Base-by-base conservation (phyloP, 2,797 vertebrate genomes). In the Brachyalestes nurse region DNA sequence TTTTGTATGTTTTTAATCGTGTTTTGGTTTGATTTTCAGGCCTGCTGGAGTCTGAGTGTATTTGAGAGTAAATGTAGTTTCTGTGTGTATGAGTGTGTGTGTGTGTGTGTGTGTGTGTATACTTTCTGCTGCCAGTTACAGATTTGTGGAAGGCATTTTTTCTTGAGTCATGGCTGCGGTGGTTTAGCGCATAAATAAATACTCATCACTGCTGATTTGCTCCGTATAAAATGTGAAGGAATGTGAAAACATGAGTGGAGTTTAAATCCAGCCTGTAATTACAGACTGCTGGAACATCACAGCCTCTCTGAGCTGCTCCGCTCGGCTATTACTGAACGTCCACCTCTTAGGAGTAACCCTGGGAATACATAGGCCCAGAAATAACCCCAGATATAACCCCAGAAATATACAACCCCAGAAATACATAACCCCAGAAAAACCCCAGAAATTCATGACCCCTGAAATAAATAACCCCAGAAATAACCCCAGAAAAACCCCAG, bases 181-280 rank as follows among this genome's bases (percentile, higher is more conserved):
- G 81, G 81, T 81, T 84, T 83, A 81, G 75, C 57, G 79, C 64
- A 81, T 82, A 42, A 83, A 81, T 82, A 88, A 90, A 90, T 89
- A 84, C 75, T 83, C 84, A 84, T 84, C 83, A 84, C 62, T 75
- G 82, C 75, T 74, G 82, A 80, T 80, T 79, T 34, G 80, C 53
- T 76, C 65, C 49, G 40, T 76, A 57, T 79, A 23, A 90, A 87
- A 90, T 61, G 75, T 85, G 86, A 81, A 78, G 76, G 61, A 66
- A 80, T 58, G 51, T 75, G 53, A 71, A 75, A 81, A 71, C 38
- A 45, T 23, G 34, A n/a, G 5, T 67, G 65, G 53, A 75, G 66
- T 78, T 80, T 75, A 80, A 65, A 64, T 78, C 73, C 28, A 65
- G 38, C 75, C 78, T 82, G 60, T 60, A 80, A 82, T 67, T 67